Conservation (phyloP, 2,888 invertebrate species). For the Hypselothyrea guttata region DNA sequence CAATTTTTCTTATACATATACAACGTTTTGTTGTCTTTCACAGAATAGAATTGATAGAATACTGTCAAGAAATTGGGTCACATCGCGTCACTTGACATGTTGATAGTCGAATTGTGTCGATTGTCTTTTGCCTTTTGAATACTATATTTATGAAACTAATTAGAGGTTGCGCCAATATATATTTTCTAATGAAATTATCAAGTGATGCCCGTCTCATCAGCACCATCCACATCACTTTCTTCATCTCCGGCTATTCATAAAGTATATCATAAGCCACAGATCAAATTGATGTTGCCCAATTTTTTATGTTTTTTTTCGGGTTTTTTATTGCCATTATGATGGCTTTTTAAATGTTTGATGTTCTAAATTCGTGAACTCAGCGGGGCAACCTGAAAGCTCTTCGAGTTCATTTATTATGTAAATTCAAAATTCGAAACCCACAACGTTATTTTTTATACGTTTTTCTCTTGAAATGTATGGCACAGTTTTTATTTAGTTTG, state of each 20-base stretch:
- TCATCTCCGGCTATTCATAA: slow-evolving; percentile 22
- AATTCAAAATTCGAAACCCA: slow-evolving; percentile 24
- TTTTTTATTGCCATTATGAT: slow-evolving; percentile 44
- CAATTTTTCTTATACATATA: not conserved
- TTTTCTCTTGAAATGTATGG: slow-evolving; percentile 11
- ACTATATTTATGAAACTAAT: slow-evolving; percentile 55
- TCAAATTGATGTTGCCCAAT: slow-evolving; percentile 42
- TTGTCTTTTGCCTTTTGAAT: slow-evolving; percentile 9
- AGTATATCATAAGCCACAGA: slow-evolving; percentile 36
- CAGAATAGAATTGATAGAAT: slow-evolving; percentile 32
- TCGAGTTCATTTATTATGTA: slow-evolving; percentile 40
- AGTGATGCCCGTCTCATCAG: slow-evolving; percentile 44
- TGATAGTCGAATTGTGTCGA: slow-evolving; percentile 24
- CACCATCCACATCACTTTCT: slow-evolving; percentile 23
- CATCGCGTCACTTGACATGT: slow-evolving; percentile 52
- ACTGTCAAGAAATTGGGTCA: slow-evolving; percentile 57
- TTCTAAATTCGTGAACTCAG: slow-evolving; percentile 49
- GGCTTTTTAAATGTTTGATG: slow-evolving; percentile 54
- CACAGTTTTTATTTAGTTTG: slow-evolving; percentile 7
- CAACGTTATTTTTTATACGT: slow-evolving; percentile 1
- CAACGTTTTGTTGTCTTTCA: not conserved
- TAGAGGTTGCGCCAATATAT: slow-evolving; percentile 51
- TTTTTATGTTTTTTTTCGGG: not conserved
- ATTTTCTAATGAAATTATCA: slow-evolving; percentile 63
- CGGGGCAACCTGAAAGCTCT: slow-evolving; percentile 14